Evolutionary conservation across 2,797 vertebrate species (phyloP).

Genomic region (Gambusia yucatana): DNA sequence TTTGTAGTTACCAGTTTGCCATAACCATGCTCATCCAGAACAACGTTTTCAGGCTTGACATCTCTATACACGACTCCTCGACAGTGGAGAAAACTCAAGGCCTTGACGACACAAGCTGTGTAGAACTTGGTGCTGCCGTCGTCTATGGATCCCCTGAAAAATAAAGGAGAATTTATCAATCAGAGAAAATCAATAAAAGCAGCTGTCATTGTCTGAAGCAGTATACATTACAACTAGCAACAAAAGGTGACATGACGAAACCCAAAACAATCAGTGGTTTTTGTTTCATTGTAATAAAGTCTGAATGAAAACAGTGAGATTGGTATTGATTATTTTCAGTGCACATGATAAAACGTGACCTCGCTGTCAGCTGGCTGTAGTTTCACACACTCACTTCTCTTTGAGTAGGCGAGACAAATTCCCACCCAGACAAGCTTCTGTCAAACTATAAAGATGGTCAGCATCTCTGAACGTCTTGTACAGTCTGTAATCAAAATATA

Average conservation of each 20-base stretch:
- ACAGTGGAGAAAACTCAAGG: slow-evolving; percentile 77
- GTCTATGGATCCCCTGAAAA: slow-evolving; percentile 76
- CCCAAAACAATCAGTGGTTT: background rate
- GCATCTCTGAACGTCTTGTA: slow-evolving; percentile 75
- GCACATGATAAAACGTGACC: background rate
- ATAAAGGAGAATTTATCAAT: slow-evolving; percentile 7
- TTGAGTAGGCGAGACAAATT: slow-evolving; percentile 77
- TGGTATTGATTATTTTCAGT: background rate
- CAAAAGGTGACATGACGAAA: background rate
- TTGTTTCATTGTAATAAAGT: slow-evolving; percentile 17
- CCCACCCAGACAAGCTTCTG: slow-evolving; percentile 82
- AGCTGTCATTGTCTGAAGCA: background rate
- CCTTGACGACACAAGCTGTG: slow-evolving; percentile 80
- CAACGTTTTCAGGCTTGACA: slow-evolving; percentile 82
- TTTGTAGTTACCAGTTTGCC: slow-evolving; percentile 80
- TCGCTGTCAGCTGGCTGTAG: slow-evolving; percentile 7
- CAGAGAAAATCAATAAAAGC: background rate
- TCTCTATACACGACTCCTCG: slow-evolving; percentile 79
- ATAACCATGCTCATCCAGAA: slow-evolving; percentile 80
- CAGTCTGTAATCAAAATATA: slow-evolving; percentile 65
- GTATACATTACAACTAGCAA: background rate
- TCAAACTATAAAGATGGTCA: slow-evolving; percentile 78
- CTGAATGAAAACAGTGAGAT: background rate
- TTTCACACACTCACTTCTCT: slow-evolving; percentile 72
- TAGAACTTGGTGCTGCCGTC: slow-evolving; percentile 78